Evolutionary conservation across 1,140 invertebrate genomes (phyloP).

Genomic region (Elymnias hypermnestra): DNA sequence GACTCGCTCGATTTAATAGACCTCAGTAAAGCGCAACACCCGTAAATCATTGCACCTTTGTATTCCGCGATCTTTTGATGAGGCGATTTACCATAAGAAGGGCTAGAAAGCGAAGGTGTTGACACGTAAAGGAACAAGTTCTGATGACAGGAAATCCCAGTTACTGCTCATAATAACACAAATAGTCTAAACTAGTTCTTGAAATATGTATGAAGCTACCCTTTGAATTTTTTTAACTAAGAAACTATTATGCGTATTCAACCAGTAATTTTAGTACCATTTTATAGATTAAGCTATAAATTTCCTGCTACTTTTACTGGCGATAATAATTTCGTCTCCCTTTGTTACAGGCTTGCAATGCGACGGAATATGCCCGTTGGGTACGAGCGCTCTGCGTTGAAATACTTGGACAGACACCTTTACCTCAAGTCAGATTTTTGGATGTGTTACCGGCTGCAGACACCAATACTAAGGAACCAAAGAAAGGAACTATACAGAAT

Average conservation of each 20-base stretch:
- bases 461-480: conserved; percentile 51
- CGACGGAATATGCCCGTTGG: conserved; percentile 65
- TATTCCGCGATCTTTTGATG: conserved; percentile 55
- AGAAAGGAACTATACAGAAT: conserved; percentile 45
- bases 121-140: conserved; percentile 64
- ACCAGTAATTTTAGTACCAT: conserved; percentile 21
- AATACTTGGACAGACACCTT: conserved; percentile 64
- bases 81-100: conserved; percentile 62
- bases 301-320: conserved; percentile 10
- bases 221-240: conserved; percentile 15
- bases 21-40: conserved; percentile 55
- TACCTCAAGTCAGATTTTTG: conserved; percentile 64
- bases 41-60: conserved; percentile 69
- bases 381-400: conserved; percentile 67
- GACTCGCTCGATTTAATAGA: conserved; percentile 60
- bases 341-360: conserved; percentile 70
- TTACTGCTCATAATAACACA: conserved; percentile 15
- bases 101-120: conserved; percentile 71
- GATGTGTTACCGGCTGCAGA: conserved; percentile 62
- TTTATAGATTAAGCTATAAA: conserved; percentile 22
- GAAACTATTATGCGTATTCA: conserved; percentile 25
- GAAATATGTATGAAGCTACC: conserved; percentile 17
- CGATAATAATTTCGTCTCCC: conserved; percentile 17
- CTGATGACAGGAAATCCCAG: conserved; percentile 34
- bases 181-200: conserved; percentile 30